Evolutionary conservation across 2,888 invertebrate species (phyloP), one percentile per base, ranked within the genome.

Genomic region (Stenodema calcarata): DNA sequence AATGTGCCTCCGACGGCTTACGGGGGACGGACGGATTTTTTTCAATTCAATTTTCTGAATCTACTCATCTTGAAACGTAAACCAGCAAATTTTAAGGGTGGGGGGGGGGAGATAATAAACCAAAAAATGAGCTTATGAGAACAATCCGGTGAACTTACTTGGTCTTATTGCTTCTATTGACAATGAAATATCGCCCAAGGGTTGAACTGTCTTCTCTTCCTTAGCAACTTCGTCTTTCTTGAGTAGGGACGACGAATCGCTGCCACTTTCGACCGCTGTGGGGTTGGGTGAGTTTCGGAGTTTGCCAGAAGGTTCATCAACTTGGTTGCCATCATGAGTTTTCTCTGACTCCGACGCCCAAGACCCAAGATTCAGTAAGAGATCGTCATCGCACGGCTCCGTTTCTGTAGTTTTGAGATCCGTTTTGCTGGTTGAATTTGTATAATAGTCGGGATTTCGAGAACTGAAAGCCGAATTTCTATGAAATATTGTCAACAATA

Each of bases 151-250:
- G 27, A 47, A 47, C 75, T 89, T 90, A 93, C 93, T 95, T 50
- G 97, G 96, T 90, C 94, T 94, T 80, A 98, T 94, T 89, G 94
- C 94, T 90, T 96, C 94, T 89, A 98, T 91, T 14, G 95, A 94
- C 78, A 98, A 94, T 90, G 93, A 92, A 83, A 98, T 94, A 90
- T 97, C 95, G 1, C 93, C 93, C 87, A 95, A 90, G 0, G 93
- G 91, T 90, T 93, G 92, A 30, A 93, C 91, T 89, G 92, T 92
- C 50, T 89, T 89, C 7, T 88, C 88, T 7, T 44, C 42, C 62
- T 83, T 84, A 0, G 41, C 30, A 11, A 23, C 1, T 9, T 44
- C 27, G 23, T 42, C 73, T 44, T 54, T 54, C 30, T 30, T 54
- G 2, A 16, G 54, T n/a, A 54, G 28, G 23, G 80, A 54, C n/a